phyloP scores from a whole-genome alignment of 2,888 invertebrate genomes.

The Sinelater perroti region DNA sequence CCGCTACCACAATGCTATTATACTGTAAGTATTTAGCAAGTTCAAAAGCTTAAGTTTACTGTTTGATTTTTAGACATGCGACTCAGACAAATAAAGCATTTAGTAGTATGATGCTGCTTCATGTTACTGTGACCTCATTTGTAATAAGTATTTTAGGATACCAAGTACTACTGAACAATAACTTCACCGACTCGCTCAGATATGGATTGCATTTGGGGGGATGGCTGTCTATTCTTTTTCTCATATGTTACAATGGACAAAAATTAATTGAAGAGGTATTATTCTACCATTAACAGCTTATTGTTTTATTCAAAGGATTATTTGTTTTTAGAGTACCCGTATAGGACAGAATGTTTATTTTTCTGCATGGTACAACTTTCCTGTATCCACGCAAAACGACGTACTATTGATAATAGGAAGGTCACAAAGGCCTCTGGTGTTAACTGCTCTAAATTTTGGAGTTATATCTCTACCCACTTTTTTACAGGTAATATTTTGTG shows the following conservation, averaged over 20 bases:
- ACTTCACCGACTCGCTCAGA: constrained; percentile 43
- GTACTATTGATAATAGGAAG: constrained; percentile 46
- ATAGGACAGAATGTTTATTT: constrained; percentile 43
- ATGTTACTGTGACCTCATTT: constrained; percentile 50
- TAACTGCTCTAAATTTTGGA: constrained; percentile 47
- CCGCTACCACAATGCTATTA: constrained; percentile 44
- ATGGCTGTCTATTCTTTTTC: constrained; percentile 49
- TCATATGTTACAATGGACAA: constrained; percentile 51
- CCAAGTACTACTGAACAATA: constrained; percentile 47
- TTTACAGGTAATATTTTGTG: constrained; percentile 31
- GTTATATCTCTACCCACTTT: constrained; percentile 43
- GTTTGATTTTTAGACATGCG: constrained; percentile 33
- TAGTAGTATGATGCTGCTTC: constrained; percentile 48
- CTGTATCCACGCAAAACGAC: constrained; percentile 41
- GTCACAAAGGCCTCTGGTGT: constrained; percentile 46
- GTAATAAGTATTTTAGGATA: constrained; percentile 50
- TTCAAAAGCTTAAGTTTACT: too few species aligned
- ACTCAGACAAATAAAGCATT: constrained; percentile 43
- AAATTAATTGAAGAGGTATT: constrained; percentile 49
- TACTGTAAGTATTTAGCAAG: constrained; percentile 46
- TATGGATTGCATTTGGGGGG: constrained; percentile 49
- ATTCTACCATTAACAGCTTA: too few species aligned
- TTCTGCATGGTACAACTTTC: constrained; percentile 42
- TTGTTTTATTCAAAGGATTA: neutral
- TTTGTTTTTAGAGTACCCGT: constrained; percentile 41